Evolutionary conservation across 2,888 invertebrate genomes (phyloP), one percentile per base, ranked within the genome.

Genomic region (Macaria notata): DNA sequence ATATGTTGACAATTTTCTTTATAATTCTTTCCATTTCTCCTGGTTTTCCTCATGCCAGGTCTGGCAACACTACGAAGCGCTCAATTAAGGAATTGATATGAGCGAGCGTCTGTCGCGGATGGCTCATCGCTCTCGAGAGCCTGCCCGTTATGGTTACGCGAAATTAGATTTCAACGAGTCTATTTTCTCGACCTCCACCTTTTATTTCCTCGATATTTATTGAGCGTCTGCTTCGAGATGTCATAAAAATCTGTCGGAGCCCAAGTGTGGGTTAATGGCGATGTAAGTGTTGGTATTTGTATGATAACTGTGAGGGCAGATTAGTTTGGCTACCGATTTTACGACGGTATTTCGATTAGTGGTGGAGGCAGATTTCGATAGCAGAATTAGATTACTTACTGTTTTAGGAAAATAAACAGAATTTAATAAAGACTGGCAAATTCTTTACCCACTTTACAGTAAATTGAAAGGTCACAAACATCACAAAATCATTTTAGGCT

Each of bases 131-230:
- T 72, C 78, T 90, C 83, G 74, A 90, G 90, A 81, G 84, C 71
- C 79, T 81, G 83, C 80, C 83, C 83, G 86, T 88, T 88, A 84
- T 84, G 87, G 84, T 86, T 83, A 84, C 88, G 92, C 85, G 88
- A 92, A 92, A 92, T 92, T 92, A 92, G 92, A 92, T 92, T 90
- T 92, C 86, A 92, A 92, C 87, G 81, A 91, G 89, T 84, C 86
- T 74, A 80, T 84, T 87, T 88, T 87, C 83, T 83, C 72, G 76
- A 71, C 70, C 77, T 76, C 59, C 76, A 81, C 78, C 81, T 86
- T 83, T 88, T 88, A 85, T 87, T 84, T 83, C 71, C 76, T 74
- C 75, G 72, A 78, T 79, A 76, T 78, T 79, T 79, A 79, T 81
- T 77, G 79, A 79, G 75, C 67, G 69, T 63, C 69, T 71, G 68